These are phyloP conservation scores for Xylota sylvarum DNA, from an alignment of 2,888 invertebrate genomes.

Conservation along the genomic window DNA sequence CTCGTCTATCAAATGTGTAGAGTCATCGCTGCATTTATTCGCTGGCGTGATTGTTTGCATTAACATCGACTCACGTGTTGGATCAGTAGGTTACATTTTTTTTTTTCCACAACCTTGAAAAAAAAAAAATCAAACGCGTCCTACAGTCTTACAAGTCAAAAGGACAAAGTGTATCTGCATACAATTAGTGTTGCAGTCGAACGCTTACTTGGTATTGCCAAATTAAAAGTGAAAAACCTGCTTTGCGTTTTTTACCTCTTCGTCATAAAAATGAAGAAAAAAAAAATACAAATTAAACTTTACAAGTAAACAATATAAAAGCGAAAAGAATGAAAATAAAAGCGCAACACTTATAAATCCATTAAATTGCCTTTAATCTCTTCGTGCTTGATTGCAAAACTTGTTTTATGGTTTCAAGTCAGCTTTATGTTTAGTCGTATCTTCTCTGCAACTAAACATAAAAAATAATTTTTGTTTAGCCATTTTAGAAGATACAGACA, in stretches of 20 bases:
- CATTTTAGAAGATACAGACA: slow-evolving; percentile 27
- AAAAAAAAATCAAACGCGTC: neutral
- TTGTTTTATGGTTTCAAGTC: slow-evolving; percentile 49
- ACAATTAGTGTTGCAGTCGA: slow-evolving; percentile 38
- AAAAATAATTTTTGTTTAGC: neutral
- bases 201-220: slow-evolving; percentile 3
- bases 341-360: slow-evolving; percentile 44
- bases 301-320: slow-evolving; percentile 5
- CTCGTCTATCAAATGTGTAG: slow-evolving; percentile 58
- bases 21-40: slow-evolving; percentile 53
- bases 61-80: slow-evolving; percentile 70
- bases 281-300: neutral
- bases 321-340: neutral
- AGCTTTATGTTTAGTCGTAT: neutral
- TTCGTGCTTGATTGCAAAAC: slow-evolving; percentile 46
- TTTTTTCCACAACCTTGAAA: slow-evolving; percentile 52
- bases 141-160: slow-evolving; percentile 33
- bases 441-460: slow-evolving; percentile 18
- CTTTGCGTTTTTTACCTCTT: neutral
- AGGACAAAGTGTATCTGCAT: slow-evolving; percentile 54
- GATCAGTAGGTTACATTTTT: slow-evolving; percentile 37
- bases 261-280: slow-evolving; percentile 3
- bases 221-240: slow-evolving; percentile 28
- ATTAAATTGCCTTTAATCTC: slow-evolving; percentile 55
- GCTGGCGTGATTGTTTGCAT: slow-evolving; percentile 31